These are phyloP conservation scores for Periparus ater DNA, from an alignment of 2,797 vertebrate genomes.

Conservation along the genomic window DNA sequence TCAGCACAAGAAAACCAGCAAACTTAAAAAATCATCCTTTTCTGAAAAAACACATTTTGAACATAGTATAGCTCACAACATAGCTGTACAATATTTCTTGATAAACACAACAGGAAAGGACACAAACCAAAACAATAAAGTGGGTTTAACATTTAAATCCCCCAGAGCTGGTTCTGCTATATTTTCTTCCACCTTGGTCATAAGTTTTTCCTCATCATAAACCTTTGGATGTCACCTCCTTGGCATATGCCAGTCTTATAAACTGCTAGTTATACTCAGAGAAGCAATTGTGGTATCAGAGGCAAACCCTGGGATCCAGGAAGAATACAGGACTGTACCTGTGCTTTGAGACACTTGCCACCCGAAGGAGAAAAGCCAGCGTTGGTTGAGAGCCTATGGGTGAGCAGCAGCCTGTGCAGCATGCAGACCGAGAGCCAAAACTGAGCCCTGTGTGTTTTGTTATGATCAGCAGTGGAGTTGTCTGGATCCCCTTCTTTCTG, in stretches of 20 bases:
- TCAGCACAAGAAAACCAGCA: neutral
- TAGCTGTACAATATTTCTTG: neutral
- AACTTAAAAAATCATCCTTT: neutral
- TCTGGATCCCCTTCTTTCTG: neutral
- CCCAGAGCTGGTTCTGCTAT: neutral
- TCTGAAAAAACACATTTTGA: neutral
- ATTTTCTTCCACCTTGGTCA: neutral
- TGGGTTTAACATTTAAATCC: constrained; percentile 31
- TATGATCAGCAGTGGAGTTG: neutral
- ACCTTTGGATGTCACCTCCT: neutral
- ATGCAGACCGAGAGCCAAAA: rapidly evolving
- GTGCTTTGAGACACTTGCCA: neutral
- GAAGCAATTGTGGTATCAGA: neutral
- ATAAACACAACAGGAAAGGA: neutral
- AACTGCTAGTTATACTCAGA: neutral
- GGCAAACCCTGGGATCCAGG: neutral
- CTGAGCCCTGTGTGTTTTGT: neutral
- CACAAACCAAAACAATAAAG: neutral
- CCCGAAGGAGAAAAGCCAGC: neutral
- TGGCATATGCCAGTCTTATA: neutral
- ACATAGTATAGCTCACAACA: neutral
- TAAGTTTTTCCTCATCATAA: neutral
- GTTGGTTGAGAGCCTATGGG: neutral
- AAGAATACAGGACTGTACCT: neutral
- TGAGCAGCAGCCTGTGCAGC: neutral